Evolutionary conservation across 2,797 vertebrate species (phyloP).

Genomic region (Orestias chungarensis): DNA sequence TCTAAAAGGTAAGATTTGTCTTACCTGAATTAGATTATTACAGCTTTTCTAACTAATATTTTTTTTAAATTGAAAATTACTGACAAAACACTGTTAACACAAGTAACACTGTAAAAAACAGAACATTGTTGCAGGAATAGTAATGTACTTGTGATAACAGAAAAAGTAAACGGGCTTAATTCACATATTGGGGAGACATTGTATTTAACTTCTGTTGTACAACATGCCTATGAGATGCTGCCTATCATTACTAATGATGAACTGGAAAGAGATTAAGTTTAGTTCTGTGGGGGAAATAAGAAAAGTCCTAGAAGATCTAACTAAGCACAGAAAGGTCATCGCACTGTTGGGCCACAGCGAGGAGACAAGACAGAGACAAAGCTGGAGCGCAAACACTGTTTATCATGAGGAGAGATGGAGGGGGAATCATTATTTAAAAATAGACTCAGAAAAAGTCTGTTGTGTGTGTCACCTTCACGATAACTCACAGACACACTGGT

Average conservation of each 20-base stretch:
- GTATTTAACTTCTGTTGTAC: not conserved
- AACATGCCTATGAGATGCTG: constrained; percentile 15
- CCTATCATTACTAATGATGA: constrained; percentile 2
- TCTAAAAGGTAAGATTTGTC: no score
- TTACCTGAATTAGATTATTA: not conserved
- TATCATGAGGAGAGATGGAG: constrained; percentile 6
- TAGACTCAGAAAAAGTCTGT: not conserved
- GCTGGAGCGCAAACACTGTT: not conserved
- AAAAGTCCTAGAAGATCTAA: constrained; percentile 6
- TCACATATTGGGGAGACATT: not conserved
- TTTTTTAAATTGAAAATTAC: not conserved
- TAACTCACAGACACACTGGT: not conserved
- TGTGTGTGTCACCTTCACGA: not conserved
- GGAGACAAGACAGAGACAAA: constrained; percentile 1
- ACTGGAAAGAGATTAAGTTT: not conserved
- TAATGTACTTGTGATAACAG: not conserved
- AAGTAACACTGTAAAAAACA: not conserved
- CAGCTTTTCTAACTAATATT: not conserved
- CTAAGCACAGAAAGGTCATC: not conserved
- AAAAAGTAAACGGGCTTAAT: not conserved
- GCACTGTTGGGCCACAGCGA: constrained; percentile 5
- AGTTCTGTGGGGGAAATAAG: not conserved
- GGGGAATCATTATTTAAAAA: not conserved
- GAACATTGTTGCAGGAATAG: not conserved
- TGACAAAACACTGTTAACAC: not conserved